Base-by-base conservation (phyloP, 2,797 vertebrate genomes). In the Syncerus caffer region DNA sequence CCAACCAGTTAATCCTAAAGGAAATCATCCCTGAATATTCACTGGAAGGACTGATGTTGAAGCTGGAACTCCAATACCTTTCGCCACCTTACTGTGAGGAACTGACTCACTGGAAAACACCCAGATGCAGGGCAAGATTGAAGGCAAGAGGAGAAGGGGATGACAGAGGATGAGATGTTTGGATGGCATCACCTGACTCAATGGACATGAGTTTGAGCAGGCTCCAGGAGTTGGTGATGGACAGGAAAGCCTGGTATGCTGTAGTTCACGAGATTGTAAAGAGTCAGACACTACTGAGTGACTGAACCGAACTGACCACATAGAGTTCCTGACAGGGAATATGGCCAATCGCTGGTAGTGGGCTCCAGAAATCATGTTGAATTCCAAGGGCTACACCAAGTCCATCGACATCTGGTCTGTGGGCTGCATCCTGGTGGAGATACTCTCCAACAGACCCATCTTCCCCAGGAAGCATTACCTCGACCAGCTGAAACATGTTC, bases 331-430 rank as follows among this genome's bases (percentile, higher is more conserved):
- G n/a, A 34, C 19, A 67, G 64, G 11, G 64, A 67, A 67, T 67
- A 67, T 38, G n/a, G 19, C 4, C n/a, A 21, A 17, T 67, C 0
- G 0, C 4, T 67, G 17, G n/a, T 67, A 67, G 4, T 0, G 0
- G 17, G 4, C 17, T 38, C 64, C 64, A 67, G n/a, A 67, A 67
- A 38, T 34, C n/a, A 34, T 67, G 4, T 21, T 67, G 17, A 67
- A 67, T 12, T 67, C 11, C 64, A 67, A 80, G 99, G 99, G 99
- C 97, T 99, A 99, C 94, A 99, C 99, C 98, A 99, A 99, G 97
- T 99, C 99, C 93, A 99, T 99, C 97, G 98, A 99, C 97, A 99
- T 99, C 96, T 99, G 99, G 99, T 99, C 99, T 91, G 99, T 99
- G 89, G 99, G 99, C 98, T 99, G 99, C 78, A 99, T 99, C 98